Conservation (phyloP, 2,113 vertebrate species). For the Paraplagusia blochii region DNA sequence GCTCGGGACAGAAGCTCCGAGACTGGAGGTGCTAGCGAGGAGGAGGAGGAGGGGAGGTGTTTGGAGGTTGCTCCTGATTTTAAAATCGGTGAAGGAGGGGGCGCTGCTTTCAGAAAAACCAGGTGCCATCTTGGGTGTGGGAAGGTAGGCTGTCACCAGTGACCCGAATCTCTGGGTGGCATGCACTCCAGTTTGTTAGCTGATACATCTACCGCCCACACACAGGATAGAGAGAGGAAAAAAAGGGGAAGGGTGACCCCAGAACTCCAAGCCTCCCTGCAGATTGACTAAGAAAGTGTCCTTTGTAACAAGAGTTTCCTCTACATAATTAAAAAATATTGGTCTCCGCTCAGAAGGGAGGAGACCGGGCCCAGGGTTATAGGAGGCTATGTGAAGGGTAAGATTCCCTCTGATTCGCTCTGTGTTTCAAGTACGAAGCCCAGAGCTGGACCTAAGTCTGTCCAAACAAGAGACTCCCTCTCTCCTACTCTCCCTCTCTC, state of each 20-base stretch:
- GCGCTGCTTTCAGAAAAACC: slow-evolving; percentile 21
- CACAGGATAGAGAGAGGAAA: slow-evolving; percentile 12
- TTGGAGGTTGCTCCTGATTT: slow-evolving; percentile 1
- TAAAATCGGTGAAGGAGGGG: too few species aligned
- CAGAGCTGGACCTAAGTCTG: slow-evolving; percentile 53
- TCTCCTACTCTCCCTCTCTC: slow-evolving; percentile 41
- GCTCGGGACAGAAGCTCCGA: slow-evolving; percentile 1
- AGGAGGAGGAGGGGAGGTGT: neutral
- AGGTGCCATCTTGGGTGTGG: slow-evolving; percentile 47
- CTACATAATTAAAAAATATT: slow-evolving; percentile 73
- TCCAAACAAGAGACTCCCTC: slow-evolving; percentile 63
- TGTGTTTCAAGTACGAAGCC: slow-evolving; percentile 58
- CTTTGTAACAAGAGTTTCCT: slow-evolving; percentile 78
- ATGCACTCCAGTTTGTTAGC: slow-evolving; percentile 47
- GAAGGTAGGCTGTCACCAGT: slow-evolving; percentile 44
- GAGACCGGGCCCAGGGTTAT: slow-evolving; percentile 40
- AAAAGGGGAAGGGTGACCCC: slow-evolving; percentile 35
- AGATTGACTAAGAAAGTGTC: slow-evolving; percentile 65
- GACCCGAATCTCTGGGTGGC: slow-evolving; percentile 53
- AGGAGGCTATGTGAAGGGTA: slow-evolving; percentile 45
- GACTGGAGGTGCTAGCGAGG: too few species aligned
- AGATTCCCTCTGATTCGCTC: slow-evolving; percentile 43
- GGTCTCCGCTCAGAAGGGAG: slow-evolving; percentile 47
- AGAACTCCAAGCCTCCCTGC: slow-evolving; percentile 49
- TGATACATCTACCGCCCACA: slow-evolving; percentile 61